Evolutionary conservation across 53 echinoderm and acorn worm genomes (phyloP).

Genomic region (Luidia sarsii): DNA sequence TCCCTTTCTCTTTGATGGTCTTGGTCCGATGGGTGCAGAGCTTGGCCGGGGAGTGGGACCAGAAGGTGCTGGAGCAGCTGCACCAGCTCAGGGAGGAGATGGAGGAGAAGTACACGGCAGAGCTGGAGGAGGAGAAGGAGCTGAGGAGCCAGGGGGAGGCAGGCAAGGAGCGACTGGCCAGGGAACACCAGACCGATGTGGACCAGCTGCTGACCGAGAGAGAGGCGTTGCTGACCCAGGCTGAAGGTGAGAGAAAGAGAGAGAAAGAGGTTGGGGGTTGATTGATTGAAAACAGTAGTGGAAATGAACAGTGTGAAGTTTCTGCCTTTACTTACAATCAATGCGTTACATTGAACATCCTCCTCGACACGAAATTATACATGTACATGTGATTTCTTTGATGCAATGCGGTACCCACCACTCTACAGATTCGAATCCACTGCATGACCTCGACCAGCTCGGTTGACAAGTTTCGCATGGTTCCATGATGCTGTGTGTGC

Average conservation of each 20-base stretch:
- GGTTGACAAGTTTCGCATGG: no score
- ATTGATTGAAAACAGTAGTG: no score
- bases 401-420: no score
- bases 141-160: conserved; percentile 42
- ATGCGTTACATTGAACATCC: no score
- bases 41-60: conserved; percentile 89
- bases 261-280: background rate
- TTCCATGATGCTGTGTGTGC: no score
- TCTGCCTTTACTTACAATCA: no score
- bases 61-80: conserved; percentile 78
- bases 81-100: conserved; percentile 75
- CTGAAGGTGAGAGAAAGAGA: conserved; percentile 74
- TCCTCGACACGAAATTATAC: background rate
- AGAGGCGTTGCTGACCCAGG: conserved; percentile 82
- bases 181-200: conserved; percentile 76
- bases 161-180: conserved; percentile 56
- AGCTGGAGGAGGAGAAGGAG: conserved; percentile 66
- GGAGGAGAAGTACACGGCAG: conserved; percentile 75
- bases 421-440: no score
- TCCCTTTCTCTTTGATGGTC: no score
- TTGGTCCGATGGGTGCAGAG: no score
- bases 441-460: no score
- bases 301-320: no score
- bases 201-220: conserved; percentile 80
- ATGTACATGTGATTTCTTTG: no score